Evolutionary conservation across 2,113 vertebrate genomes (phyloP).

Genomic region (Irena cyanogastra): DNA sequence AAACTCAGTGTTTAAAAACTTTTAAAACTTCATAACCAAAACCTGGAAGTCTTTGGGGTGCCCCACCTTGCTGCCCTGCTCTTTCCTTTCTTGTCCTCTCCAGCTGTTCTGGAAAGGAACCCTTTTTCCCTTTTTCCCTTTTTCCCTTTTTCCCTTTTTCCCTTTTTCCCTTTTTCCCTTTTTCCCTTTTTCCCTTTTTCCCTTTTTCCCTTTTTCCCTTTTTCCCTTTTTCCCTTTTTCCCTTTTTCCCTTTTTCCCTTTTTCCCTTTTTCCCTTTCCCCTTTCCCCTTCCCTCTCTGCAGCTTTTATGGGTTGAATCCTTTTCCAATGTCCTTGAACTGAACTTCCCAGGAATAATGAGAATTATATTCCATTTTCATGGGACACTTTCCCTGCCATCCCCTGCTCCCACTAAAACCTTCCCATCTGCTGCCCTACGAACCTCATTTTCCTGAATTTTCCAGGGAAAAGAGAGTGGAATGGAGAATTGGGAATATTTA

Average conservation of each 20-base stretch:
- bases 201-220: too few species aligned
- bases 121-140: too few species aligned
- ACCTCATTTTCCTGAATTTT: not conserved
- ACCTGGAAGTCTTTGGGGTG: not conserved
- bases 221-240: too few species aligned
- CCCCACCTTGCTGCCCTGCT: not conserved
- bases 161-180: too few species aligned
- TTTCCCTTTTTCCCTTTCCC: too few species aligned
- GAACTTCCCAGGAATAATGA: not conserved
- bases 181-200: too few species aligned
- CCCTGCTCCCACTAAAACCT: not conserved
- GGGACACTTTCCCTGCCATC: not conserved
- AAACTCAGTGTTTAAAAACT: rapidly evolving
- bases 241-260: too few species aligned
- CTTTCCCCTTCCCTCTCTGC: too few species aligned
- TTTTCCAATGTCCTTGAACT: not conserved
- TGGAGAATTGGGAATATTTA: not conserved
- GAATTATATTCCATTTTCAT: not conserved
- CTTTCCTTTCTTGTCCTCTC: not conserved
- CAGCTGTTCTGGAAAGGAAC: not conserved
- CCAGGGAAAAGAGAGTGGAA: not conserved
- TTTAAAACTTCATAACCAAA: not conserved
- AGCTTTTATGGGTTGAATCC: not conserved
- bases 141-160: too few species aligned
- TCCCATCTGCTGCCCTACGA: not conserved